A percentile compares a stretch with the other conserved stretches of the same genome.
phyloP scores from a whole-genome alignment of 2,888 invertebrate species.

The Oxyteleia sp. region DNA sequence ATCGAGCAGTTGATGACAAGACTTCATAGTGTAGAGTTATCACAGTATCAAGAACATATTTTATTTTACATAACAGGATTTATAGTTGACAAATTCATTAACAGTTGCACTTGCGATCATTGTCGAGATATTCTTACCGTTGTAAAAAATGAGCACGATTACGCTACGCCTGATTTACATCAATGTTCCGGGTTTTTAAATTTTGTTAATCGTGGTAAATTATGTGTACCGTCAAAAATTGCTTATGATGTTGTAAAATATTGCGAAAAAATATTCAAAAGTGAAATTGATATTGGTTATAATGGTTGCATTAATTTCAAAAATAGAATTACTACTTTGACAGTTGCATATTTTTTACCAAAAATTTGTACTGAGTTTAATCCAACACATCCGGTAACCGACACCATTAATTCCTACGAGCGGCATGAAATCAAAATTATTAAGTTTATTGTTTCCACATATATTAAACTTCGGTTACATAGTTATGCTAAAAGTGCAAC shows the following conservation, averaged over 20 bases:
- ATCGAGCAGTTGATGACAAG: no score
- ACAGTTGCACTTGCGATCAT: no score
- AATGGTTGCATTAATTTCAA: slow-evolving; percentile 11
- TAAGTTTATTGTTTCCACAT: background rate
- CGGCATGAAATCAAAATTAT: slow-evolving; percentile 21
- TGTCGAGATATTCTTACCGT: no score
- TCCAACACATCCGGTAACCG: slow-evolving; percentile 12
- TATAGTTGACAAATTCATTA: no score
- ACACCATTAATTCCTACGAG: slow-evolving; percentile 9
- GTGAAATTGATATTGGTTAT: slow-evolving; percentile 10
- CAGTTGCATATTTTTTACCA: slow-evolving; percentile 4
- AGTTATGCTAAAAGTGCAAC: background rate
- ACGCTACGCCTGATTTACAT: no score
- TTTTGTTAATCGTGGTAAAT: slow-evolving; percentile 33
- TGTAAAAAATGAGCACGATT: no score
- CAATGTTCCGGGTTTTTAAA: no score
- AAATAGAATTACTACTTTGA: slow-evolving; percentile 5
- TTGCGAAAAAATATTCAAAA: slow-evolving; percentile 23
- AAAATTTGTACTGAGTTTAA: background rate
- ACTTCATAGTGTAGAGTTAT: no score
- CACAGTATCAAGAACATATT: no score
- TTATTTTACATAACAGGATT: no score
- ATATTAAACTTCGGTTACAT: background rate
- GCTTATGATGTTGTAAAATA: slow-evolving; percentile 18
- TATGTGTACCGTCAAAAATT: slow-evolving; percentile 4